Evolutionary conservation across 2,888 invertebrate genomes (phyloP), one percentile per base, ranked within the genome.

Genomic region (Hydraecia micacea): DNA sequence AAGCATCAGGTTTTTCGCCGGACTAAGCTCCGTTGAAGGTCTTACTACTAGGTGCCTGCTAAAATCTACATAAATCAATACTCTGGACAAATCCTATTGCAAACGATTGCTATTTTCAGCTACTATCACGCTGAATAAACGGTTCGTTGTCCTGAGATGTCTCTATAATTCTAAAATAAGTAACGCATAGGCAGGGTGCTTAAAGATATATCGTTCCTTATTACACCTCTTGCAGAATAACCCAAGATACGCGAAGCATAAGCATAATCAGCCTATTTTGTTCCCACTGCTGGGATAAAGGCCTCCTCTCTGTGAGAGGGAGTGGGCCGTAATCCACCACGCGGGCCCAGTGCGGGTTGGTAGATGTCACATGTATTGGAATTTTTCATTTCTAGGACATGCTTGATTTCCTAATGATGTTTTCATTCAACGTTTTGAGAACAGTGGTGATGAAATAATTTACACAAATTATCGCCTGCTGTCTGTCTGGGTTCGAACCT

Each of bases 11-110:
- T 49, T 15, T 36, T 52, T 28, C 1, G 11, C 4, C 7, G 11
- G 1, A 3, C 3, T 63, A 11, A 25, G 21, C 3, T 63, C 21
- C 3, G 8, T 11, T 42, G 8, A 52, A 18, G 25, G 1, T 9
- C 9, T 39, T 15, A 18, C 42, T 52, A 32, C n/a, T 65, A 7
- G 1, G 9, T 9, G 9, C 0, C 75, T 77, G 36, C 36, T 36
- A 46, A 21, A 28, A 67, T 77, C 8, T 76, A 28, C 25, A 75
- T 77, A 75, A 46, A 28, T 55, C 36, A 18, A 63, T 63, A 39
- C 6, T 11, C 18, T 8, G 25, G 28, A 39, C 46, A 65, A 28
- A 36, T 36, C 6, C 8, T 32, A 18, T 52, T 39, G 8, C 28
- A 39, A 52, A 25, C 6, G 7, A 15, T 18, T 52, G 15, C 18